These are phyloP conservation scores for Acipenser transmontanus DNA, from an alignment of 2,797 vertebrate species.

Conservation along the genomic window DNA sequence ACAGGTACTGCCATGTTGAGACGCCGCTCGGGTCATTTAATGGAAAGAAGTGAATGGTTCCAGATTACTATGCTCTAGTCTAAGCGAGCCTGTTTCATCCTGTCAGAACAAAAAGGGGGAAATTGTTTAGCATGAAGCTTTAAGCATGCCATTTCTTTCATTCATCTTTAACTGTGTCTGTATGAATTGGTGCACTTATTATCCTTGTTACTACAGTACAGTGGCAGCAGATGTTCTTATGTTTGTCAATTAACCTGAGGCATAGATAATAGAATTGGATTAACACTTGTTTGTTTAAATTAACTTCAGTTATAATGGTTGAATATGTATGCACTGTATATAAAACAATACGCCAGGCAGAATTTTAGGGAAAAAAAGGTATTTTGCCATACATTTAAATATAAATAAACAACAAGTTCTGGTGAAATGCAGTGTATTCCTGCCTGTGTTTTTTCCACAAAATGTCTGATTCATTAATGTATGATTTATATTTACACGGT, in stretches of 20 bases:
- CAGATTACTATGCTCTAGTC: conserved; percentile 46
- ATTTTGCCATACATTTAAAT: too few species aligned
- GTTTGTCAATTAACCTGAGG: conserved; percentile 62
- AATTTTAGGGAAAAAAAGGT: too few species aligned
- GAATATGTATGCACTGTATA: not conserved
- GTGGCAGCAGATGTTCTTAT: conserved; percentile 56
- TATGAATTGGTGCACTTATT: conserved; percentile 58
- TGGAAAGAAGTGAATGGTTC: conserved; percentile 47
- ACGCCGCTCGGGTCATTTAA: conserved; percentile 12
- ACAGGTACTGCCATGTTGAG: too few species aligned
- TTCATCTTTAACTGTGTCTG: conserved; percentile 52
- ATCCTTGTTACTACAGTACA: conserved; percentile 52
- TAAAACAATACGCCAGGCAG: not conserved
- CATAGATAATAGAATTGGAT: conserved; percentile 52
- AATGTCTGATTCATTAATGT: too few species aligned
- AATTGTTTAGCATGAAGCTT: conserved; percentile 46
- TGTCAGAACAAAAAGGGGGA: conserved; percentile 36
- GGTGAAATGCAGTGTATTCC: too few species aligned
- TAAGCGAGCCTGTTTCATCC: conserved; percentile 50
- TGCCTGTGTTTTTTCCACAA: too few species aligned
- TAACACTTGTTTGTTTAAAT: conserved; percentile 33
- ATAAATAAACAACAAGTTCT: too few species aligned
- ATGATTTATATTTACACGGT: too few species aligned
- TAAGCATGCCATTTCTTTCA: conserved; percentile 49
- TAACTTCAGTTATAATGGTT: not conserved